Base-by-base conservation (phyloP, 1,140 invertebrate genomes). In the Brachionus paranguensis region DNA sequence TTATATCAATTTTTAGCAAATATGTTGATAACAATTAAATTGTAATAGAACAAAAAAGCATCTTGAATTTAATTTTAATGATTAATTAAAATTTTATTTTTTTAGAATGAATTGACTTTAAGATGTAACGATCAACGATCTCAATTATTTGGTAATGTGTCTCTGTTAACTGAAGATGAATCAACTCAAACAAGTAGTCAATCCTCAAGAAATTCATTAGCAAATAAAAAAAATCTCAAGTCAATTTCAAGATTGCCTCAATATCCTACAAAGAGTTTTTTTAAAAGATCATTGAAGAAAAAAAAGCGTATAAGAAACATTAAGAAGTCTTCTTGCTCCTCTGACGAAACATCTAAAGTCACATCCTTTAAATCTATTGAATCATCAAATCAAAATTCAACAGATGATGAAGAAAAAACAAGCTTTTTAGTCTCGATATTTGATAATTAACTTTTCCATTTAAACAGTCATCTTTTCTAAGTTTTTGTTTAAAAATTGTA, bases 71-170 rank as follows among this genome's bases (percentile, higher is more conserved):
- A 68, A 60, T 60, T 68, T 68, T 68, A 68, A 68, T 68, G 27
- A 41, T 68, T 68, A 33, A 68, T 33, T 68, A 68, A 33, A 68
- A 41, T 14, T 68, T 68, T 68, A 68, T 68, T 68, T 33, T 68
- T 68, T 68, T n/a, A 68, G 65, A 68, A 68, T 68, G 65, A 68
- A 68, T 33, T 41, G n/a, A 68, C 65, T 68, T 33, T 68, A 68
- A 68, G 33, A 6, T 68, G 27, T 68, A 68, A 68, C 12, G 65
- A 33, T 68, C 65, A 68, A 68, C 33, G 33, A 68, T 68, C 33
- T 68, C 65, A 33, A 68, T 68, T 68, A 33, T 68, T 68, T 68
- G 65, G 4, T 68, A 33, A 68, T 68, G 65, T 68, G 27, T 68
- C 65, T 33, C 65, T 68, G 65, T 68, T 68, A 68, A 68, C 65